Percentiles rank a stretch among this genome's conserved stretches.
Conservation (phyloP, 2,888 invertebrate species). For the Aleiodes testaceus region DNA sequence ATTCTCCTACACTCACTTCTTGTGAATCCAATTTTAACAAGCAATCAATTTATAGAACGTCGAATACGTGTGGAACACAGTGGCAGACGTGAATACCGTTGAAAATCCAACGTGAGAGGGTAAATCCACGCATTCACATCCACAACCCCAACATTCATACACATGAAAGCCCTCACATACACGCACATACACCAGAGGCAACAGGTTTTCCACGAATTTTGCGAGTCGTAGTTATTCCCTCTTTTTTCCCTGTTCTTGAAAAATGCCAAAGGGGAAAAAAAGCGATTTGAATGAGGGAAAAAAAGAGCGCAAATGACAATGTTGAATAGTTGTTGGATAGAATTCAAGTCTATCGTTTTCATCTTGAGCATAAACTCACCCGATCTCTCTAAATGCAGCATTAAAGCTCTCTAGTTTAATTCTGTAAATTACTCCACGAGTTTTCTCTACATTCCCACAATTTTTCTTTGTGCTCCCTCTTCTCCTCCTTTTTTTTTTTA, state of each 20-base stretch:
- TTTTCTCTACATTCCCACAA: neutral
- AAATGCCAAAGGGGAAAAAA: conserved; percentile 14
- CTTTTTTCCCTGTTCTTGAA: neutral
- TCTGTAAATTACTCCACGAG: neutral
- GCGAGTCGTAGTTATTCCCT: neutral
- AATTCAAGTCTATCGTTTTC: conserved; percentile 32
- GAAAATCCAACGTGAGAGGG: conserved; percentile 34
- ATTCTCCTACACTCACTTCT: neutral
- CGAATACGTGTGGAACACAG: conserved; percentile 26
- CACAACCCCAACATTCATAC: neutral
- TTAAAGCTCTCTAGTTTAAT: neutral
- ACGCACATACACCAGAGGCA: conserved; percentile 42
- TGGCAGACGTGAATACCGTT: conserved; percentile 38
- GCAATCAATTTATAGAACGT: conserved; percentile 24
- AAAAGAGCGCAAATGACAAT: conserved; percentile 22
- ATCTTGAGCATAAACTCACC: conserved; percentile 3
- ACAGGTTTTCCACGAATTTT: conserved; percentile 54
- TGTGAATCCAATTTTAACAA: conserved; percentile 30
- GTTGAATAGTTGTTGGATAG: conserved; percentile 15
- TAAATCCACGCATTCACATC: conserved; percentile 32
- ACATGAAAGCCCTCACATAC: too few species aligned
- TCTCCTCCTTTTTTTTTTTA: neutral
- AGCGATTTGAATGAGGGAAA: conserved; percentile 38
- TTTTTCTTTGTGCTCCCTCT: neutral
- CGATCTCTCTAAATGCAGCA: neutral